These are phyloP conservation scores for Dryas iulia DNA, from an alignment of 1,140 invertebrate genomes.

Conservation along the genomic window DNA sequence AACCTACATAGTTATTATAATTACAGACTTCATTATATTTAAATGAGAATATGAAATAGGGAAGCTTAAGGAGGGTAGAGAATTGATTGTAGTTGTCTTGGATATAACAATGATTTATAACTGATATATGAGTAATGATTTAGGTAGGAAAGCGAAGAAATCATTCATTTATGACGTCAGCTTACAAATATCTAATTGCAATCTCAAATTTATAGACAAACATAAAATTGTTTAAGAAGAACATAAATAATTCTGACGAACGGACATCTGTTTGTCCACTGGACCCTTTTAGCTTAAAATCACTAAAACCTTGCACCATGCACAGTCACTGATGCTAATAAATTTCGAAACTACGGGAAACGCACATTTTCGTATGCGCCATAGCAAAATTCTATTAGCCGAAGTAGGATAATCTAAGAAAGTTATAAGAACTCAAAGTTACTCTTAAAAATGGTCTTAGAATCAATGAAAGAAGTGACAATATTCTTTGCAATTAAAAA, in stretches of 20 bases:
- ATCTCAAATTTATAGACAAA: background rate
- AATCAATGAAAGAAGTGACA: slow-evolving; percentile 21
- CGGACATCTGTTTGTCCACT: slow-evolving; percentile 54
- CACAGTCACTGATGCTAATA: slow-evolving; percentile 65
- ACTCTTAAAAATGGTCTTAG: slow-evolving; percentile 19
- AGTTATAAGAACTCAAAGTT: slow-evolving; percentile 18
- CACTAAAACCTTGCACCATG: slow-evolving; percentile 54
- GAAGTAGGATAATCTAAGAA: background rate
- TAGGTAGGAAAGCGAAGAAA: too few relatives aligned
- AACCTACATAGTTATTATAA: too few relatives aligned
- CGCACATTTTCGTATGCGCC: slow-evolving; percentile 61
- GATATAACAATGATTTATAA: too few relatives aligned
- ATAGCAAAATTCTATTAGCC: slow-evolving; percentile 64
- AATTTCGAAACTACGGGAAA: slow-evolving; percentile 71
- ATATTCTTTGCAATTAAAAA: slow-evolving; percentile 42
- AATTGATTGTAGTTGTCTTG: too few relatives aligned
- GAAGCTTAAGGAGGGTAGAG: too few relatives aligned
- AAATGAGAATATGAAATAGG: too few relatives aligned
- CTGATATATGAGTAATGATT: too few relatives aligned
- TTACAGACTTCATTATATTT: too few relatives aligned
- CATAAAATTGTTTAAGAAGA: slow-evolving; percentile 8
- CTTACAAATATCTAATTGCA: background rate
- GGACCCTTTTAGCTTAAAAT: slow-evolving; percentile 51
- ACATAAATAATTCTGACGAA: slow-evolving; percentile 22
- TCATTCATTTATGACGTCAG: background rate